Evolutionary conservation across 2,797 vertebrate species (phyloP), one percentile per base, ranked within the genome.

Genomic region (Muraenolepis orangiensis): DNA sequence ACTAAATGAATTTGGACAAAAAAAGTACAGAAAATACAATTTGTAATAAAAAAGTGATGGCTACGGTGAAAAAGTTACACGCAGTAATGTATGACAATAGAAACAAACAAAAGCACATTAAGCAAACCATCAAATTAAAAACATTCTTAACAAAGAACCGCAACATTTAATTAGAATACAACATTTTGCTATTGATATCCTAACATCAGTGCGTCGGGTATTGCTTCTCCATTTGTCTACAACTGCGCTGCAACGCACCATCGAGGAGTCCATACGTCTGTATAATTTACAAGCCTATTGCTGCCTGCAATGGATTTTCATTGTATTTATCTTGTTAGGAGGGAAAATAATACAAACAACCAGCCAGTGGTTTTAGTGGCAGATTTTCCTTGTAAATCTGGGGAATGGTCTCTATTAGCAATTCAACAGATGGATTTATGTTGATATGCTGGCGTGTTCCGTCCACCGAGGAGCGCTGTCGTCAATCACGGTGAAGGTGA

Each of bases 381-480:
- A 66, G 78, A 78, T 76, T 51, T 76, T 81, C 23, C 29, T 14
- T 16, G 28, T 78, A 76, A 72, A 75, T 80, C 73, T 70, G 20
- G 40, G 14, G n/a, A 71, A 66, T 34, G 28, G 38, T 66, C 71
- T 67, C 30, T 57, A 78, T 84, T 80, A 78, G 79, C 80, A 82
- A 79, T 79, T 82, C 70, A 79, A 77, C 75, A 80, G 79, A 81
- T 71, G 34, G 75, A 86, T 80, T 80, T 70, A 76, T 78, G 76
- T 81, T 10, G 16, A 83, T 84, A 69, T 10, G 36, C 46, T 20
- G 76, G 71, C 76, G 81, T 75, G 73, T 71, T 57, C 70, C 71
- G 70, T 32, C 51, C 10, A 0, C 1, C 0, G 74, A 42, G 76
- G 80, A 71, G 72, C 72, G 69, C 69, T 29, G 42, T 51, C 38